Conservation (phyloP, 2,797 vertebrate genomes). For the Oreonectes daqikongensis region DNA sequence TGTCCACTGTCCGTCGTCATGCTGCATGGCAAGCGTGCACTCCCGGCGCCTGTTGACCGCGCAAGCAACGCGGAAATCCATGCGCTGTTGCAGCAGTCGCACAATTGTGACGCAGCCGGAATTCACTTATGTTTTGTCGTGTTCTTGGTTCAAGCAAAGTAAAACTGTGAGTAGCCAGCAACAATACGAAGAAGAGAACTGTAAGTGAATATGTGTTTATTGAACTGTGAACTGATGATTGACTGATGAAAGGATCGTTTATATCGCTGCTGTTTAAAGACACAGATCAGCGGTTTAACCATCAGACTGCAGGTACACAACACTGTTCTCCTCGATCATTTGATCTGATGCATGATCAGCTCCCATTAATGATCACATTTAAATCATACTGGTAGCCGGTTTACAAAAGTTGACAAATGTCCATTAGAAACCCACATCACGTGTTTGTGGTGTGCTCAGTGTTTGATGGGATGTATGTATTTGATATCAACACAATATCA, state of each 20-base stretch:
- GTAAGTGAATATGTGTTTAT: not conserved
- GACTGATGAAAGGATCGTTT: not conserved
- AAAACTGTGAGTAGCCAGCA: too few relatives aligned
- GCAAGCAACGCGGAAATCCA: not conserved
- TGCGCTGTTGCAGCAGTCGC: not conserved
- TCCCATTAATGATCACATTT: too few relatives aligned
- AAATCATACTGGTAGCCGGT: too few relatives aligned
- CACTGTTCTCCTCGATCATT: not conserved
- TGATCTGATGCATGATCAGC: not conserved
- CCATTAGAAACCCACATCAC: too few relatives aligned
- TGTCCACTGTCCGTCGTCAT: not conserved
- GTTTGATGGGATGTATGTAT: too few relatives aligned
- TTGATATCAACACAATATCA: too few relatives aligned
- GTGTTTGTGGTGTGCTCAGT: too few relatives aligned
- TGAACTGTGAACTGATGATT: not conserved
- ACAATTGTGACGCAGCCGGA: not conserved
- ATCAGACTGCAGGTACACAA: conserved; percentile 14
- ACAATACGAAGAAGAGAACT: not conserved
- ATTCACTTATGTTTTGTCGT: conserved; percentile 6
- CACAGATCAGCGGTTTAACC: not conserved
- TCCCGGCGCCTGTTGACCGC: not conserved
- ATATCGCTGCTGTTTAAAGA: not conserved
- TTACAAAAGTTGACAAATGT: too few relatives aligned
- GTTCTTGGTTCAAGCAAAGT: not conserved
- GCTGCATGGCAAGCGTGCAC: not conserved